Base-by-base conservation (phyloP, 2,888 invertebrate species). In the Ophion obscuratus region DNA sequence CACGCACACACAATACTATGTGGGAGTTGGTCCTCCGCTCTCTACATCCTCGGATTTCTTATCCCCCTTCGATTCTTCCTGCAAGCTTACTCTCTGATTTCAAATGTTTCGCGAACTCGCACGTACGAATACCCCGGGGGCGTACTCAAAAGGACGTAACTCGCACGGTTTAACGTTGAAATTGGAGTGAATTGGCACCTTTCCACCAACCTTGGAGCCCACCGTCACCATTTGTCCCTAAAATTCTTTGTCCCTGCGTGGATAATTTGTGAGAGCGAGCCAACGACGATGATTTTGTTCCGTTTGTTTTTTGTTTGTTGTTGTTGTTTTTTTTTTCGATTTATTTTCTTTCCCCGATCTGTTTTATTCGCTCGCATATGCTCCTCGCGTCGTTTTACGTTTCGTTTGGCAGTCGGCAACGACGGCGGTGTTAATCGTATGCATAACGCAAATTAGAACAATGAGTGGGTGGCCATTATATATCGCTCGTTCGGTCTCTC, bases 381-480 rank as follows among this genome's bases (percentile, higher is more conserved):
- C 64, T 68, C 80, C 74, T 81, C 79, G 86, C 87, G 85, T 84
- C 76, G 76, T 76, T 83, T 68, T 76, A 83, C 75, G 70, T 81
- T 81, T 85, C 87, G 64, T 88, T 86, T 84, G 88, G 80, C 73
- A 82, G 84, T 83, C 88, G 89, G 90, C 91, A 78, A 20, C 61
- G 24, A 87, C 88, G 84, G 87, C 88, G 84, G 92, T 91, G 92
- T 93, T 93, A 94, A 94, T 94, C 92, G 92, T 92, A 93, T 93
- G 94, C 93, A 70, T 76, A 57, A 92, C 90, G 86, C 81, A 92
- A 93, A 94, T 94, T 93, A 93, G 94, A 94, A 94, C 94, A 94
- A 94, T 94, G 92, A 93, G 89, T 91, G 89, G 89, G 91, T 90
- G 92, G 81, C 89, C 91, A 93, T 94, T 93, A 92, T 81, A 74